Conservation (phyloP, 2,113 vertebrate species). For the Neodon shergylaensis region DNA sequence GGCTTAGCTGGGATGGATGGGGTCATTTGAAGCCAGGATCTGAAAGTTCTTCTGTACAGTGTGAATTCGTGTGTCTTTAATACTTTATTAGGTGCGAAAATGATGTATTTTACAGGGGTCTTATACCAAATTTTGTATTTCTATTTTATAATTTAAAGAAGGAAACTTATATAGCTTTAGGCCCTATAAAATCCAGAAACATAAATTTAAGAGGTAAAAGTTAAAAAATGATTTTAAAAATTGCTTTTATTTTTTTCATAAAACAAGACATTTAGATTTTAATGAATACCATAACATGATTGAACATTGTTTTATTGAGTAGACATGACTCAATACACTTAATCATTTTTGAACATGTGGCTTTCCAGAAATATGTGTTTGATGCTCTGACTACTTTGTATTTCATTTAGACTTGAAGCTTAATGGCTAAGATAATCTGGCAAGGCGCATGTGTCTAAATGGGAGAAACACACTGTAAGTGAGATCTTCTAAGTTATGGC, state of each 20-base stretch:
- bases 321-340: not conserved
- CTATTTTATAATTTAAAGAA: conserved; percentile 40
- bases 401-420: not conserved
- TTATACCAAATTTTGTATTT: conserved; percentile 38
- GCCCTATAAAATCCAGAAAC: not conserved
- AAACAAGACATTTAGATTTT: conserved; percentile 4
- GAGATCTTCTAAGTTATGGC: not conserved
- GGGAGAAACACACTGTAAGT: not conserved
- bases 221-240: not conserved
- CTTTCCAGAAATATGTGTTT: conserved; percentile 1
- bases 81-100: not conserved
- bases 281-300: not conserved
- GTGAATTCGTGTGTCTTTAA: not conserved
- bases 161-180: not conserved
- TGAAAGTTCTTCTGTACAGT: not conserved
- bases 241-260: not conserved
- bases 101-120: not conserved
- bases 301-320: not conserved
- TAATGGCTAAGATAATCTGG: not conserved
- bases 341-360: not conserved
- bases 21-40: not conserved
- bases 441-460: not conserved
- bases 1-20: too few species aligned
- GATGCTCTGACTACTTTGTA: not conserved
- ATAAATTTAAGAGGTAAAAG: conserved; percentile 9